Conservation (phyloP, 2,113 vertebrate genomes). For the Gallinago media region DNA sequence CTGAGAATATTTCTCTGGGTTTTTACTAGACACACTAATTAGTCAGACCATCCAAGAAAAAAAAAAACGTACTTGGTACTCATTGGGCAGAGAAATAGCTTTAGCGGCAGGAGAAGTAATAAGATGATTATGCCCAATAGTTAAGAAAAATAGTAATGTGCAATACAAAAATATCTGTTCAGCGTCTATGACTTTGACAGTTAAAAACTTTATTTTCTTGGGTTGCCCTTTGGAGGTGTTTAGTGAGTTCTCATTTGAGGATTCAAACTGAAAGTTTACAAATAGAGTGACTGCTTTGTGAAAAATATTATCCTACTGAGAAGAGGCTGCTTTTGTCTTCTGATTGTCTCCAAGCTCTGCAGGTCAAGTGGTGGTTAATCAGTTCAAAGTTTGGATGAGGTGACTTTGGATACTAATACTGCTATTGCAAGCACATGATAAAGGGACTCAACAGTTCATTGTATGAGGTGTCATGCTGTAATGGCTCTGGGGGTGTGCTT, state of each 20-base stretch:
- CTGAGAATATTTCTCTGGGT: background rate
- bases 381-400: background rate
- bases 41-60: background rate
- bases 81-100: background rate
- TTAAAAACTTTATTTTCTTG: background rate
- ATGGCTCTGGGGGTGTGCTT: background rate
- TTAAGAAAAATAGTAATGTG: background rate
- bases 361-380: background rate
- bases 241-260: background rate
- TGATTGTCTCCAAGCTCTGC: background rate
- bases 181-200: background rate
- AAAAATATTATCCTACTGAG: background rate
- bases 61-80: background rate
- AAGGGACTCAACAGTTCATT: background rate
- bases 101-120: background rate
- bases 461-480: background rate
- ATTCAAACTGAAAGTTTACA: background rate
- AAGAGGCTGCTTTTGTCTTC: background rate
- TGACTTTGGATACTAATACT: background rate
- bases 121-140: background rate
- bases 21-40: background rate
- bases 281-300: background rate
- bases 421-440: background rate
- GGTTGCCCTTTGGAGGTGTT: background rate
- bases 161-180: background rate